These are phyloP conservation scores for Steinernema hermaphroditum DNA, from an alignment of 2,888 invertebrate genomes.

Conservation along the genomic window DNA sequence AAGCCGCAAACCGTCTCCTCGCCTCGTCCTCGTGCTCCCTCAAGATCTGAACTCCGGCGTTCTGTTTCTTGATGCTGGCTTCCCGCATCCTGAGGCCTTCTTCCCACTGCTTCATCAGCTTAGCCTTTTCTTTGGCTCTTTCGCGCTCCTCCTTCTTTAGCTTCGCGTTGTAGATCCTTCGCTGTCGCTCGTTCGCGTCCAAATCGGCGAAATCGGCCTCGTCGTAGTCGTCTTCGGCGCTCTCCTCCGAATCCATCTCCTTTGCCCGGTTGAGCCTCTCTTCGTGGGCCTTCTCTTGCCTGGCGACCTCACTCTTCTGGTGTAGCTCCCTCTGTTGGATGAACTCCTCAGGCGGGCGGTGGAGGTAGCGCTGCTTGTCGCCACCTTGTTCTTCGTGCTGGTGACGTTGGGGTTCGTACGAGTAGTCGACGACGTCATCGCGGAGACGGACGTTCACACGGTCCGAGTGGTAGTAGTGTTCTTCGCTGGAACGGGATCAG, in stretches of 20 bases:
- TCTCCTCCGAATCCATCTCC: too few species aligned
- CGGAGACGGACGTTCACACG: neutral
- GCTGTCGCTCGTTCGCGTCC: neutral
- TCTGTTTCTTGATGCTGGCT: neutral
- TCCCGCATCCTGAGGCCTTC: neutral
- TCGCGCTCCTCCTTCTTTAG: neutral
- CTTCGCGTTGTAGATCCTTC: neutral
- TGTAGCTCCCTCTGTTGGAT: too few species aligned
- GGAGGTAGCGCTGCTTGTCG: neutral
- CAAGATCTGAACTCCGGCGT: neutral
- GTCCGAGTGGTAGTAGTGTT: constrained; percentile 23
- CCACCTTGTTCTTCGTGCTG: too few species aligned
- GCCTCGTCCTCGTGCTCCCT: neutral
- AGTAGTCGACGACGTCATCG: constrained; percentile 12
- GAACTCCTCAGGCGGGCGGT: constrained; percentile 1
- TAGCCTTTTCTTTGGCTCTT: neutral
- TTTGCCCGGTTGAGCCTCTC: too few species aligned
- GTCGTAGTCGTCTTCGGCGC: too few species aligned
- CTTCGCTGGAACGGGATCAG: neutral
- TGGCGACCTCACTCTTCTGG: too few species aligned
- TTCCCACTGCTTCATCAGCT: neutral
- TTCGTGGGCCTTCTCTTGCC: too few species aligned
- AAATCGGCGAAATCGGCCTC: neutral
- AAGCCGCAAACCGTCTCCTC: neutral
- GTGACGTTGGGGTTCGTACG: constrained; percentile 6